A percentile compares a stretch with the other conserved stretches of the same genome.
phyloP scores from a whole-genome alignment of 1,140 invertebrate species.

The Delia radicum region DNA sequence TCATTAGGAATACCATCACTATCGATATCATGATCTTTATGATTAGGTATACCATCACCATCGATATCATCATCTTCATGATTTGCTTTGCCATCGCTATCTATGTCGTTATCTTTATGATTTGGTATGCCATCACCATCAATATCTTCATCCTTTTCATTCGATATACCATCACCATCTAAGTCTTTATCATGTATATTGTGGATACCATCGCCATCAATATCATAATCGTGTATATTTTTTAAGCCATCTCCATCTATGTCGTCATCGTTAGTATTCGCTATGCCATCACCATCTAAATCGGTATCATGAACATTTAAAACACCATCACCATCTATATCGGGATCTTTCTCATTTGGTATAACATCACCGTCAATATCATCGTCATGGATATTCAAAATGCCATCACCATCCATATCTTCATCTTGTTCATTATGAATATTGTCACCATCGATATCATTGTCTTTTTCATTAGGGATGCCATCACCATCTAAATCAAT shows the following conservation, averaged over 20 bases:
- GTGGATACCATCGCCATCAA: slow-evolving; percentile 55
- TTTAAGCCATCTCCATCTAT: slow-evolving; percentile 52
- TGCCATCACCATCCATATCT: slow-evolving; percentile 47
- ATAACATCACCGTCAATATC: slow-evolving; percentile 56
- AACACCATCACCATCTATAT: slow-evolving; percentile 40
- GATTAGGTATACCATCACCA: slow-evolving; percentile 38
- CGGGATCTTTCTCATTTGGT: slow-evolving; percentile 40
- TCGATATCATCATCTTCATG: slow-evolving; percentile 30
- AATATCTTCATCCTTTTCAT: slow-evolving; percentile 45
- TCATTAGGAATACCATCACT: slow-evolving; percentile 40
- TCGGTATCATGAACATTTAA: slow-evolving; percentile 43
- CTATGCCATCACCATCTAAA: slow-evolving; percentile 40
- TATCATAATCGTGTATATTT: slow-evolving; percentile 49
- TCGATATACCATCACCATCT: slow-evolving; percentile 31
- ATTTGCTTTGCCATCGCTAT: slow-evolving; percentile 30
- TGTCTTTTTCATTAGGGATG: slow-evolving; percentile 51
- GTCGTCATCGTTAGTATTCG: slow-evolving; percentile 46
- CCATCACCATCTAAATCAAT: slow-evolving; percentile 45
- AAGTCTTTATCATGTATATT: slow-evolving; percentile 35
- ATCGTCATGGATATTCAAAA: slow-evolving; percentile 46
- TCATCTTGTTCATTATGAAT: slow-evolving; percentile 50
- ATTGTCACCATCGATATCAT: slow-evolving; percentile 48
- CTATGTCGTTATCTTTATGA: slow-evolving; percentile 31
- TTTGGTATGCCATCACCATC: slow-evolving; percentile 34
- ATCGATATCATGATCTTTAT: slow-evolving; percentile 34